phyloP scores from a whole-genome alignment of 1,140 invertebrate genomes.

The Papilio polyxenes region DNA sequence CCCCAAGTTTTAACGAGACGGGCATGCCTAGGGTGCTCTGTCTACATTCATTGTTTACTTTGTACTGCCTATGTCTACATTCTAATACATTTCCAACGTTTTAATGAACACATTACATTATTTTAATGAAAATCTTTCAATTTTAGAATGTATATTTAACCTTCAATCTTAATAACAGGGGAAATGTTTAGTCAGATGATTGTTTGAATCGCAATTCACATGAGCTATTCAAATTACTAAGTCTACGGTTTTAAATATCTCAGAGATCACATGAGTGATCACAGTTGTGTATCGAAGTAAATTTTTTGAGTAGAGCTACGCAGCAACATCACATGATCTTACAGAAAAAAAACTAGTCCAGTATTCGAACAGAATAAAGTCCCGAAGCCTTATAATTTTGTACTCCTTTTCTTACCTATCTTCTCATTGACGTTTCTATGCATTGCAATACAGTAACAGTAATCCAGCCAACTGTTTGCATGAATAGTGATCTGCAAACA shows the following conservation, averaged over 20 bases:
- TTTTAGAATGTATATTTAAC: not conserved
- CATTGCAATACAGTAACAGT: too few relatives aligned
- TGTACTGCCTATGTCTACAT: slow-evolving; percentile 34
- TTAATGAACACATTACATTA: slow-evolving; percentile 4
- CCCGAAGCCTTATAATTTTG: not conserved
- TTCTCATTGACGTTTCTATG: not conserved
- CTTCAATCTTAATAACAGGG: not conserved
- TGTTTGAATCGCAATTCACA: not conserved
- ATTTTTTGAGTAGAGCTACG: not conserved
- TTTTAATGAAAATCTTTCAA: not conserved
- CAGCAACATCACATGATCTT: too few relatives aligned
- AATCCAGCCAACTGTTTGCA: not conserved
- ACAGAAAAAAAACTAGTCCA: too few relatives aligned
- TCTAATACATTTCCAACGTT: not conserved
- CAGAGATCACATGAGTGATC: not conserved
- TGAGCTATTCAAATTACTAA: not conserved
- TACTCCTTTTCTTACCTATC: not conserved
- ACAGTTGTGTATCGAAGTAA: not conserved
- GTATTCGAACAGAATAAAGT: not conserved
- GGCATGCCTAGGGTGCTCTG: slow-evolving; percentile 37
- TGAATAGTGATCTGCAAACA: not conserved
- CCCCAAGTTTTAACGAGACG: slow-evolving; percentile 50
- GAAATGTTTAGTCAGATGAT: not conserved
- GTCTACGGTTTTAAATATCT: not conserved
- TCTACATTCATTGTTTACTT: slow-evolving; percentile 53